Conservation (phyloP, 1,140 invertebrate species). For the Caenorhabditis briggsae region DNA sequence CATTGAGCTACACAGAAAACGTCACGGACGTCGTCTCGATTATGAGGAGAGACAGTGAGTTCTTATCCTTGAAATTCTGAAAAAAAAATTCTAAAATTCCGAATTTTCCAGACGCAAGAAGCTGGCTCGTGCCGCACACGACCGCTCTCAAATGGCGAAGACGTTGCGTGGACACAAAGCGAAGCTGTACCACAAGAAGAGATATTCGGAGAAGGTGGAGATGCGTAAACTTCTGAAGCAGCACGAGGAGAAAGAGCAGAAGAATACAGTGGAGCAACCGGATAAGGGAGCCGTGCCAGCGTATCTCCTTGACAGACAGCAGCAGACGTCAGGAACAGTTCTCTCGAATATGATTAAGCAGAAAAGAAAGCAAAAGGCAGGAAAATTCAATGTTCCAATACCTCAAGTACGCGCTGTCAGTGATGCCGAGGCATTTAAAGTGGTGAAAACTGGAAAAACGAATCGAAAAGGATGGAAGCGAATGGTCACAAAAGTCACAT, state of each 20-base stretch:
- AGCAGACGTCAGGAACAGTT: constrained; percentile 90
- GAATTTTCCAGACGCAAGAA: constrained; percentile 85
- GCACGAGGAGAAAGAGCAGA: constrained; percentile 83
- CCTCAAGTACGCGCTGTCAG: constrained; percentile 96
- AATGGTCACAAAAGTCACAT: constrained; percentile 99
- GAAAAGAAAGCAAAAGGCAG: constrained; percentile 97
- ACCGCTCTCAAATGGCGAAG: constrained; percentile 89
- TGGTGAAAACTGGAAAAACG: constrained; percentile 92
- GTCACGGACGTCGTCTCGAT: constrained; percentile 94
- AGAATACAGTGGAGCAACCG: constrained; percentile 83
- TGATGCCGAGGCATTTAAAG: constrained; percentile 97
- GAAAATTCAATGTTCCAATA: constrained; percentile 99
- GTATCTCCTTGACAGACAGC: constrained; percentile 94
- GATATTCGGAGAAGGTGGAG: constrained; percentile 90
- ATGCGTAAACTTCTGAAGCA: constrained; percentile 79
- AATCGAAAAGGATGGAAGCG: constrained; percentile 98
- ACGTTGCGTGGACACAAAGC: constrained; percentile 95
- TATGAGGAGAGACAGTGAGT: constrained; percentile 90
- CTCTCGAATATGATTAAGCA: constrained; percentile 99
- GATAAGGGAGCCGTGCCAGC: constrained; percentile 88
- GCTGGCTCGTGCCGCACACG: constrained; percentile 91
- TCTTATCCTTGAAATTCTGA: background rate
- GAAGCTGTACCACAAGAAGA: constrained; percentile 95
- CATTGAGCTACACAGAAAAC: constrained; percentile 95
- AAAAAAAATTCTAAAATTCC: background rate